Evolutionary conservation across 2,888 invertebrate genomes (phyloP), one percentile per base, ranked within the genome.

Genomic region (Heteromyza rotundicornis): DNA sequence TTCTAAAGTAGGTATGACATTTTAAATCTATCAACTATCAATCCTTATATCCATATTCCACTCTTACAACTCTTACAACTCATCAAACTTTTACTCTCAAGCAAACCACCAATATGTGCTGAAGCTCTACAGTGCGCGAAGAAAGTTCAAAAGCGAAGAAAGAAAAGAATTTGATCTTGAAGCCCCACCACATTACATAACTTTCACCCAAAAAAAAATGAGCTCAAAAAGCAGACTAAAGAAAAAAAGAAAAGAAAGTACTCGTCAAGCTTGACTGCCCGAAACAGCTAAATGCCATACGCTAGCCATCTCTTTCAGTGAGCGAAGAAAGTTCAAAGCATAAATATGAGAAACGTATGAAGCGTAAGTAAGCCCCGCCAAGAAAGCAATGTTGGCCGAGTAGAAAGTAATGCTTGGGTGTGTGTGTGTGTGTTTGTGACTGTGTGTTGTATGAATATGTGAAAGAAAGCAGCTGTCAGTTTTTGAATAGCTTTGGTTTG

Each of bases 161-260:
- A n/a, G n/a, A n/a, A 27, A 27, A 7, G 27, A 27, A 27, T 10
- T 27, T 27, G 27, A 27, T 7, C 27, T 27, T 27, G 27, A 27
- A 7, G n/a, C n/a, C n/a, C n/a, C n/a, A n/a, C n/a, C 65, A 66
- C 69, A 73, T 80, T 79, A 78, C 75, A 74, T 80, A 80, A 80
- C 79, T 80, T 80, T 80, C 80, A 74, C 77, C 76, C 63, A 47
- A 47, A 17, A n/a, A 40, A 40, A 40, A n/a, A 40, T n/a, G 40
- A n/a, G 14, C 8, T 44, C n/a, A 19, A n/a, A 50, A 14, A 50
- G 50, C 8, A 27, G 10, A 27, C 10, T 7, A 40, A 40, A 40
- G 40, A 40, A 40, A 7, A n/a, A 40, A 40, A 19, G n/a, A 16
- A 5, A 44, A 44, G 14, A 5, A 17, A 19, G 2, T 47, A 19